Base-by-base conservation (phyloP, 2,888 invertebrate genomes). In the Oligia latruncula region DNA sequence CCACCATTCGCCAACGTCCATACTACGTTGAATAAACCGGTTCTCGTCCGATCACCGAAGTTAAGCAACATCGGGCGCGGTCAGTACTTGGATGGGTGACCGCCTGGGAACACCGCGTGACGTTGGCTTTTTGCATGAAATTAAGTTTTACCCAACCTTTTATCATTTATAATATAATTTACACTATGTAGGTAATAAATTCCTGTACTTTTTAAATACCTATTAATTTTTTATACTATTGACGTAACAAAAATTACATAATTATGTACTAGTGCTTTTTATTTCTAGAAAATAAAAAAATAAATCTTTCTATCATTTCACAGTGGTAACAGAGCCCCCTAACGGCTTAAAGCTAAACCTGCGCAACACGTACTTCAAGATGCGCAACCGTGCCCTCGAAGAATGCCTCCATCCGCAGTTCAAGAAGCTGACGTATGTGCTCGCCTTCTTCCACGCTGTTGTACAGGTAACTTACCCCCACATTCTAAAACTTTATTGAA, bases 401-500 rank as follows among this genome's bases (percentile, higher is more conserved):
- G 97, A 97, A 20, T 99, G 99, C 92, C 91, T 95, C 0, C 99
- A 99, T 94, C 96, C 97, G 0, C 97, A 98, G n/a, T 99, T 98
- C 95, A 98, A 98, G 90, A 97, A 98, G 58, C 96, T 99, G 0
- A 97, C 99, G 64, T 99, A 98, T 93, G 99, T 99, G 3, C 96
- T 99, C 66, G 98, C 99, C 0, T 99, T 99, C 96, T 99, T 99
- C 96, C 99, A 99, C 93, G 99, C 99, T 15, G 99, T 99, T 0
- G 98, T 99, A 0, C 98, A 98, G 97, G 98, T 98, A 84, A 73
- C 58, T 13, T n/a, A 43, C 40, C 1, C 23, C 35, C 35, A 23
- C 20, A 20, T 65, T 40, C 4, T 66, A 23, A 23, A 43, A 43
- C 4, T 20, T 60, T n/a, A 13, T 60, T 60, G 0, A n/a, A 60